Evolutionary conservation across 2,888 invertebrate species (phyloP), one percentile per base, ranked within the genome.

Genomic region (Eucera pruinosa): DNA sequence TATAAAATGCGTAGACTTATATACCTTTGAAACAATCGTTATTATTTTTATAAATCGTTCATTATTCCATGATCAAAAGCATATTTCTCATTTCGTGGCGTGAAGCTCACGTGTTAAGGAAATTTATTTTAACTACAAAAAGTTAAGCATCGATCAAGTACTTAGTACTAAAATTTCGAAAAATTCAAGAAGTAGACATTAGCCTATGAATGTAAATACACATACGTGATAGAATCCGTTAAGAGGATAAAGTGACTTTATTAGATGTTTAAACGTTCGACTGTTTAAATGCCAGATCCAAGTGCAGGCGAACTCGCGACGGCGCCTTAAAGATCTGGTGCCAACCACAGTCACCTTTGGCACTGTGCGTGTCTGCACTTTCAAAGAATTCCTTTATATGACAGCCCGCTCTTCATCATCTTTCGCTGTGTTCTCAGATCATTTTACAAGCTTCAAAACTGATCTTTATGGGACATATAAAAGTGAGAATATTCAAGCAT

Each of bases 291-390:
- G 47, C 11, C 52, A 30, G 2, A 20, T 30, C 9, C 52, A 54
- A 78, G 57, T 15, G 66, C 30, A 41, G 43, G 60, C 67, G 61
- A 27, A 58, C 45, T 27, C 57, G 30, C 58, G 43, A 52, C 52
- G 47, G n/a, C 57, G 62, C 71, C 55, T 73, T 57, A 11, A 54
- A 25, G 18, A 68, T 70, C 36, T 58, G 33, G 62, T 69, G 72
- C 79, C 79, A 79, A 75, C 25, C 67, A 50, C 43, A 36, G 20
- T 68, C 69, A 78, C 48, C 62, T 67, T 68, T 73, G 65, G 67
- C 64, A 58, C 18, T 15, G 60, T 15, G 11, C 47, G 43, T 45
- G 41, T 57, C 55, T 65, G 54, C 27, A 60, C 41, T 66, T 30
- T 41, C 15, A 55, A 47, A 61, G 54, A 36, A 23, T 41, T 75